These are phyloP conservation scores for Galbula dea DNA, from an alignment of 2,113 vertebrate species.

Conservation along the genomic window DNA sequence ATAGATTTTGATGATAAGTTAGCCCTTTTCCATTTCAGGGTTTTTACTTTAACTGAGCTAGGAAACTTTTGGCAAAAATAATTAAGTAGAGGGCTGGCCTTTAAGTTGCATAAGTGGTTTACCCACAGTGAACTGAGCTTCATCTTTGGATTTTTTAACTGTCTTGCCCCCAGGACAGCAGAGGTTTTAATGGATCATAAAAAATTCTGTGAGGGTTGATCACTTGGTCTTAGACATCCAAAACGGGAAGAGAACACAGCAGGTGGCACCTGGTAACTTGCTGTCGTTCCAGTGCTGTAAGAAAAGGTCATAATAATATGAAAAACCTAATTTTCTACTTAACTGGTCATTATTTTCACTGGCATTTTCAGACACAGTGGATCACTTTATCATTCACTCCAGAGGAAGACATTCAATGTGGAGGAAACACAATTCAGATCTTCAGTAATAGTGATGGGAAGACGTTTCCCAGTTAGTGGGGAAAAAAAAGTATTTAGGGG, in stretches of 20 bases:
- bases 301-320: neutral
- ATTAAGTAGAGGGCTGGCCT: neutral
- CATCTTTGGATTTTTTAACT: neutral
- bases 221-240: neutral
- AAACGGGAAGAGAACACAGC: neutral
- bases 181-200: neutral
- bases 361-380: neutral
- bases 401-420: neutral
- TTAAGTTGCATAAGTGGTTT: neutral
- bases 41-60: neutral
- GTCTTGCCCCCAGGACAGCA: neutral
- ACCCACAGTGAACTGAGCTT: neutral
- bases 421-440: neutral
- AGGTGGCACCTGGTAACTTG: neutral
- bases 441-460: neutral
- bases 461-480: neutral
- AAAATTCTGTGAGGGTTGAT: neutral
- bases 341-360: neutral
- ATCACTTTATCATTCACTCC: neutral
- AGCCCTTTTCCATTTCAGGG: neutral
- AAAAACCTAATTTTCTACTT: neutral
- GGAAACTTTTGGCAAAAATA: neutral
- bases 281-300: neutral
- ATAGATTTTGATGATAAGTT: neutral
- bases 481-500: neutral